Conservation (phyloP, 64 coral and sea anemone genomes). For the Pocillopora verrucosa region DNA sequence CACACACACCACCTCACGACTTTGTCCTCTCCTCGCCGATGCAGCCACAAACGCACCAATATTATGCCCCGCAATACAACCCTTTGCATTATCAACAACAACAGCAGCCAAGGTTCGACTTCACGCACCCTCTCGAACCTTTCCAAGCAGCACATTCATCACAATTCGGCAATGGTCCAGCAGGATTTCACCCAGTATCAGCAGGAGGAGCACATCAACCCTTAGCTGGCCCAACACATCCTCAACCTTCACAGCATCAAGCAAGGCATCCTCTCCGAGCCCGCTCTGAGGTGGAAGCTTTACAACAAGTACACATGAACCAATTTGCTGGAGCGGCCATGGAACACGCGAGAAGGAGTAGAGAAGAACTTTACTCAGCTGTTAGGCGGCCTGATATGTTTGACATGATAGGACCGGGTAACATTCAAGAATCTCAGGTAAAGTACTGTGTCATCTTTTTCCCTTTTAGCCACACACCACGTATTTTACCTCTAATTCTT, state of each 20-base stretch:
- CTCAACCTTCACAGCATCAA: slow-evolving; percentile 71
- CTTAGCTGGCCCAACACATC: slow-evolving; percentile 57
- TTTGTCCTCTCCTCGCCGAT: slow-evolving; percentile 80
- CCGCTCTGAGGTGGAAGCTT: slow-evolving; percentile 68
- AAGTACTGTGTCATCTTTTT: neutral
- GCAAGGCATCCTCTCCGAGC: slow-evolving; percentile 71
- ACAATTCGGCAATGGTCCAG: slow-evolving; percentile 83
- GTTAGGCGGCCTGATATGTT: slow-evolving; percentile 79
- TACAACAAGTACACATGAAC: slow-evolving; percentile 85
- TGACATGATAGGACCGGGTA: slow-evolving; percentile 24
- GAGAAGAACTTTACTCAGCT: slow-evolving; percentile 75
- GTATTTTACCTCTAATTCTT: neutral
- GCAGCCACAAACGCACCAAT: slow-evolving; percentile 88
- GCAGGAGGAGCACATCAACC: slow-evolving; percentile 57
- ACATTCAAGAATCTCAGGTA: slow-evolving; percentile 31
- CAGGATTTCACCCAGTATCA: slow-evolving; percentile 75
- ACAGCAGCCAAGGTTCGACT: slow-evolving; percentile 91
- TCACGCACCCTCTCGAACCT: slow-evolving; percentile 84
- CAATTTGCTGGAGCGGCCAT: slow-evolving; percentile 75
- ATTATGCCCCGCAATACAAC: slow-evolving; percentile 88
- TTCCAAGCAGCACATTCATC: slow-evolving; percentile 79
- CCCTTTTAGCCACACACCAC: neutral
- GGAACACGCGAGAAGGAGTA: slow-evolving; percentile 72
- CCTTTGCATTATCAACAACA: slow-evolving; percentile 86
- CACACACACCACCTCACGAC: slow-evolving; percentile 90